Evolutionary conservation across 2,888 invertebrate species (phyloP), one percentile per base, ranked within the genome.

Genomic region (Sinelater perroti): DNA sequence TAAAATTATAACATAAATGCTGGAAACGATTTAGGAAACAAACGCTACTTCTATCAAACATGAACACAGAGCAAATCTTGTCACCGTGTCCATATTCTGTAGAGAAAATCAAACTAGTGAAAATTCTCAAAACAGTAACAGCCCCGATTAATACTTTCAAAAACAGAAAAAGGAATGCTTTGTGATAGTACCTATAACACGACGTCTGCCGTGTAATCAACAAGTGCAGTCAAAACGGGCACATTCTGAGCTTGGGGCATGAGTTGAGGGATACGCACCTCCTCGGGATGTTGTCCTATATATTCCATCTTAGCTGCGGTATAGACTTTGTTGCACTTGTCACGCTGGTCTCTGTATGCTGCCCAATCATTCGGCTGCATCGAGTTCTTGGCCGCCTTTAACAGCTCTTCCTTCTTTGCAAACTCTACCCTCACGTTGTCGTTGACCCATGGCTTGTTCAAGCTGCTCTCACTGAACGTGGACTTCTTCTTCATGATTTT

Each of bases 371-470:
- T 79, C 56, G 81, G 80, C 46, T 79, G 79, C 62, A 82, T 81
- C n/a, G 77, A 72, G 42, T 68, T 70, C 67, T 79, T 79, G 2
- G 81, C 81, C 24, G 70, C 68, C 28, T 80, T 79, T 66, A 83
- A 79, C 33, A 85, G 77, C 62, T 83, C 81, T 51, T 83, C 80
- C 66, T 83, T 83, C 63, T 80, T 82, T 16, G 49, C 50, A 50
- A 84, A 82, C 67, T 84, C 84, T 3, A 72, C 74, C 64, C 81
- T 82, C 36, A 86, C 81, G 16, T 79, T 79, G 8, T 82, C 81
- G 6, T 80, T 82, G 3, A 86, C 82, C 83, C 84, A 86, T 0
- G 85, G 82, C 69, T 83, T 84, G 18, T 79, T 79, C 45, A 85
- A 59, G 69, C 79, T 78, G 11, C 73, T 59, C 30, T 70, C 71